Evolutionary conservation across 2,888 invertebrate species (phyloP).

Genomic region (Lasiommata megera): DNA sequence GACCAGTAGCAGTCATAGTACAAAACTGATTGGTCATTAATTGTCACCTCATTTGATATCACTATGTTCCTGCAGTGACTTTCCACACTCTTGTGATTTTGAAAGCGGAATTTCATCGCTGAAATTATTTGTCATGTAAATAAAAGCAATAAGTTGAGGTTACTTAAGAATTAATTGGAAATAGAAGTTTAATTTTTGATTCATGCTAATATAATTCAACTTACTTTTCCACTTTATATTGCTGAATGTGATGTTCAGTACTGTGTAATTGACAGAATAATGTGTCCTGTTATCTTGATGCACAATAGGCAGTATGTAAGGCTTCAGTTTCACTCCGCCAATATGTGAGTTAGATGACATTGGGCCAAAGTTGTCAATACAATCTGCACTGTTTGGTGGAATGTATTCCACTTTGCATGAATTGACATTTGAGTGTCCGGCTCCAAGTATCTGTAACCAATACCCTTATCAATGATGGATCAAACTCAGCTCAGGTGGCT

Average conservation of each 20-base stretch:
- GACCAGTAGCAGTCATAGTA: constrained; percentile 75
- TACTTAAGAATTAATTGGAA: too few relatives aligned
- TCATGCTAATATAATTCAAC: constrained; percentile 33
- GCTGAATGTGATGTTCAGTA: constrained; percentile 69
- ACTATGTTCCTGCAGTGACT: constrained; percentile 69
- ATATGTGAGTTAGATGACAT: constrained; percentile 57
- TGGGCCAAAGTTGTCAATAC: constrained; percentile 58
- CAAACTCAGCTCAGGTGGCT: too few relatives aligned
- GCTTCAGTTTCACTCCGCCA: constrained; percentile 66
- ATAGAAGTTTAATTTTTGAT: neutral
- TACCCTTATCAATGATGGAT: too few relatives aligned
- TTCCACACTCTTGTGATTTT: constrained; percentile 42
- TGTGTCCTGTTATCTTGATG: constrained; percentile 31
- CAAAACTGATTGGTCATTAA: constrained; percentile 64
- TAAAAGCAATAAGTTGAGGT: too few relatives aligned
- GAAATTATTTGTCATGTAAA: constrained; percentile 35
- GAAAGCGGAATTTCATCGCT: constrained; percentile 74
- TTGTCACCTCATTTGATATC: constrained; percentile 57
- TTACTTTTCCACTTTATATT: constrained; percentile 77
- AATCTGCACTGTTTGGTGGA: constrained; percentile 57
- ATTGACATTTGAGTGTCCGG: constrained; percentile 48
- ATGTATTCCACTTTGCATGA: constrained; percentile 61
- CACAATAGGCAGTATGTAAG: constrained; percentile 47
- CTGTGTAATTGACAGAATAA: constrained; percentile 51
- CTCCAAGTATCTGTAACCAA: constrained; percentile 49